These are phyloP conservation scores for Pangasius mekongensis DNA, from an alignment of 2,797 vertebrate species.

Conservation along the genomic window DNA sequence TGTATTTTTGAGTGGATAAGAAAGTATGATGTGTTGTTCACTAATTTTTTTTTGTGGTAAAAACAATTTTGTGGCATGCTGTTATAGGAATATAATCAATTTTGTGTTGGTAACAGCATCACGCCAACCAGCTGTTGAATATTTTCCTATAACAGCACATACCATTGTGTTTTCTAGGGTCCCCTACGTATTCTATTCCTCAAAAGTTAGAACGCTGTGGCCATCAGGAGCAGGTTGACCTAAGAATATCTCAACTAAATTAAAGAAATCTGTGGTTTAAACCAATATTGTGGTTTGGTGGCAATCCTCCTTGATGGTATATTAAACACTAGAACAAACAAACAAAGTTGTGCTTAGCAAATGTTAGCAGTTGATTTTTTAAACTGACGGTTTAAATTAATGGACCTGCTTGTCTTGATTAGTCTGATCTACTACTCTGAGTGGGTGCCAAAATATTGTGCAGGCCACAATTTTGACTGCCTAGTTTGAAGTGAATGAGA, in stretches of 20 bases:
- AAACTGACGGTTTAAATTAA: constrained; percentile 6
- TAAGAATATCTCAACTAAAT: constrained; percentile 12
- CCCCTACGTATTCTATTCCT: neutral
- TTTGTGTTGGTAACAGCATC: neutral
- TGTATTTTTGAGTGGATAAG: neutral
- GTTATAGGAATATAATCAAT: neutral
- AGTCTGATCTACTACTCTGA: neutral
- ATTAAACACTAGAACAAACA: constrained; percentile 8
- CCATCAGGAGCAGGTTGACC: neutral
- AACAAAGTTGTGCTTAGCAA: neutral
- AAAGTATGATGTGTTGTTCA: neutral
- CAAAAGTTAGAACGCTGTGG: neutral
- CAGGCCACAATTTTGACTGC: neutral
- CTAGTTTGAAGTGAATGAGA: neutral
- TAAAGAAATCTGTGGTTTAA: constrained; percentile 10
- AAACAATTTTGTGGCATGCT: neutral
- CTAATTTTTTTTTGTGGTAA: neutral
- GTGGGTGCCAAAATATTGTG: neutral
- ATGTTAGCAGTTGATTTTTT: neutral
- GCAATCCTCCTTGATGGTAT: constrained; percentile 1
- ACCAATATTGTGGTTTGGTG: neutral
- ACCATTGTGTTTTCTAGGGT: neutral
- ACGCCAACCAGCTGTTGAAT: neutral
- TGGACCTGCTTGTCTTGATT: constrained; percentile 3
- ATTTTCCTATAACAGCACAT: neutral